phyloP scores from a whole-genome alignment of 2,888 invertebrate genomes.

The Agrochola lychnidis region DNA sequence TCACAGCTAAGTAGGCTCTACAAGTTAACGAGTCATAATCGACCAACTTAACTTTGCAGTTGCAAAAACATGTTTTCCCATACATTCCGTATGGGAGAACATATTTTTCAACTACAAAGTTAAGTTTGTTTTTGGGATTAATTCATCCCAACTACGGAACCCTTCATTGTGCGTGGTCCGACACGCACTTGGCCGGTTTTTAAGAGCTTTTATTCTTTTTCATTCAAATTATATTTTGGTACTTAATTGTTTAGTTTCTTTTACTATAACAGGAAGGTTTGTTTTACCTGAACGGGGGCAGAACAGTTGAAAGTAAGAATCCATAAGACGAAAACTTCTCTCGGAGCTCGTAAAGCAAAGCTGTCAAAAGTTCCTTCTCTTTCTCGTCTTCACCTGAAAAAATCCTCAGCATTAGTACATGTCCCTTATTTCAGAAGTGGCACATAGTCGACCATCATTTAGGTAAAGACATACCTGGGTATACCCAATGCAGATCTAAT shows the following conservation, averaged over 20 bases:
- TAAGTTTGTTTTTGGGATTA: too few species aligned
- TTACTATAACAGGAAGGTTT: background rate
- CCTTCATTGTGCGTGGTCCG: too few species aligned
- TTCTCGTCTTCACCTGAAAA: slow-evolving; percentile 85
- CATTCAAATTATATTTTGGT: background rate
- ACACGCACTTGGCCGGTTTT: too few species aligned
- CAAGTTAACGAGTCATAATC: too few species aligned
- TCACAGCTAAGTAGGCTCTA: too few species aligned
- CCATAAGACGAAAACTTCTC: slow-evolving; percentile 91
- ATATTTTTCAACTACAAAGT: too few species aligned
- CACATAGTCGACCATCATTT: background rate
- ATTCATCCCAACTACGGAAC: too few species aligned
- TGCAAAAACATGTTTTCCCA: too few species aligned
- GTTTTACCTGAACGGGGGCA: slow-evolving; percentile 90
- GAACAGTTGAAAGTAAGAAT: slow-evolving; percentile 90
- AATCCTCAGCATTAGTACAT: background rate
- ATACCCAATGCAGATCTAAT: slow-evolving; percentile 95
- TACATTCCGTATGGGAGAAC: too few species aligned
- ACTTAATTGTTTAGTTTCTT: background rate
- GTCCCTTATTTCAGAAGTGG: background rate
- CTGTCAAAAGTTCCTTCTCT: slow-evolving; percentile 90
- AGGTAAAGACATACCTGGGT: slow-evolving; percentile 88
- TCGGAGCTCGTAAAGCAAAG: slow-evolving; percentile 91
- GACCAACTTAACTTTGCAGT: too few species aligned
- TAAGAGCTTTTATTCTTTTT: background rate